A percentile compares a stretch with the other conserved stretches of the same genome.
Conservation (phyloP, 2,797 vertebrate genomes). For the Macroramphosus scolopax region DNA sequence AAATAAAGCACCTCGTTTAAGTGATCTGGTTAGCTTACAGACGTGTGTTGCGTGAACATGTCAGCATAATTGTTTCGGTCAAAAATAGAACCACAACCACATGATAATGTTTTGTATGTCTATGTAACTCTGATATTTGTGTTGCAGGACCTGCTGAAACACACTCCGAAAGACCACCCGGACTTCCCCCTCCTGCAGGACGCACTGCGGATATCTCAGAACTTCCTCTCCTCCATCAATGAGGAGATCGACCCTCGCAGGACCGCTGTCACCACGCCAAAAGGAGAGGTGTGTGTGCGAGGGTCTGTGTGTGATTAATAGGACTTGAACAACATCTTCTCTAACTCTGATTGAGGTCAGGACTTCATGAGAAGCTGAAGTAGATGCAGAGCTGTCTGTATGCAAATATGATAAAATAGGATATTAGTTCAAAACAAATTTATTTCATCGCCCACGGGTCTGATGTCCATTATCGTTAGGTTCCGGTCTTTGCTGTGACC, state of each 20-base stretch:
- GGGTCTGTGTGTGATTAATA: too few species aligned
- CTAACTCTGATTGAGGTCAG: not conserved
- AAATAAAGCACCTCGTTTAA: not conserved
- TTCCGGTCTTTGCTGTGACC: too few species aligned
- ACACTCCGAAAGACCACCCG: slow-evolving; percentile 94
- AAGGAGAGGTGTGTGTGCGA: slow-evolving; percentile 87
- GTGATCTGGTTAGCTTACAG: not conserved
- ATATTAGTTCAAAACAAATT: too few species aligned
- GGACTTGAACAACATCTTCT: not conserved
- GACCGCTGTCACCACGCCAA: slow-evolving; percentile 94
- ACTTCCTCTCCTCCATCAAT: slow-evolving; percentile 98
- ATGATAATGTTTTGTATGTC: not conserved
- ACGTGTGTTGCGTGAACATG: slow-evolving; percentile 6
- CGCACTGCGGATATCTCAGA: slow-evolving; percentile 95
- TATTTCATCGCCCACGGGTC: too few species aligned
- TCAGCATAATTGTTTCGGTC: slow-evolving; percentile 41
- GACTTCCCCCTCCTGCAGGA: slow-evolving; percentile 96
- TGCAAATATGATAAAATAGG: too few species aligned
- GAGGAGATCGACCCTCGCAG: slow-evolving; percentile 95
- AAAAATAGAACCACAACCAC: not conserved
- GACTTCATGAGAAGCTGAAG: too few species aligned
- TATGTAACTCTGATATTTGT: not conserved
- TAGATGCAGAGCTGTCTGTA: too few species aligned
- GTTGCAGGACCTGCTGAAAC: slow-evolving; percentile 90
- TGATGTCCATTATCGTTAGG: too few species aligned